These are phyloP conservation scores for Echiichthys vipera DNA, from an alignment of 2,797 vertebrate genomes.

Conservation along the genomic window DNA sequence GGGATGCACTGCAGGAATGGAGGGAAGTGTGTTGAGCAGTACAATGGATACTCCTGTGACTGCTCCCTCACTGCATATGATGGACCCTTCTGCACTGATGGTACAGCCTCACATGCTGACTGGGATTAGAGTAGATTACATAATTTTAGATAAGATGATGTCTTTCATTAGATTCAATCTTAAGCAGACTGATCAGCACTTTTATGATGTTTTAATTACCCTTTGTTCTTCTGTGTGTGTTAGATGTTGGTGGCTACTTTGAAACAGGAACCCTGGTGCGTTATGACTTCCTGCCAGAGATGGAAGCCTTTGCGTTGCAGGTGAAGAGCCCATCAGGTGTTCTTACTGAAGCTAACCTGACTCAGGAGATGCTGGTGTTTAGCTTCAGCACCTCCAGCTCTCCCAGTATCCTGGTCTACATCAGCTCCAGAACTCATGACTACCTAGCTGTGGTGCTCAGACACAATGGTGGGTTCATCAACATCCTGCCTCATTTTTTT, in stretches of 20 bases:
- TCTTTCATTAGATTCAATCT: background rate
- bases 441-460: constrained; percentile 92
- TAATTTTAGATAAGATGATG: background rate
- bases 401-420: constrained; percentile 91
- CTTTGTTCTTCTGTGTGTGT: background rate
- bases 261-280: constrained; percentile 95
- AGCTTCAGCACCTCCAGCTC: constrained; percentile 95
- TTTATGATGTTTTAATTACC: background rate
- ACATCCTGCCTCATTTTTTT: too few species aligned
- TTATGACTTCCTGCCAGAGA: constrained; percentile 89
- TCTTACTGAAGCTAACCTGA: constrained; percentile 81
- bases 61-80: constrained; percentile 93
- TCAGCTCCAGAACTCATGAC: constrained; percentile 93
- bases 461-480: constrained; percentile 65
- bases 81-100: constrained; percentile 93
- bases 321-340: constrained; percentile 65
- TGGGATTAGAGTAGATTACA: background rate
- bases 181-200: background rate
- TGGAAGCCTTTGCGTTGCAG: constrained; percentile 44
- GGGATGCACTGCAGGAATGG: constrained; percentile 92
- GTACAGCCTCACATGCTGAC: constrained; percentile 67
- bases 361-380: constrained; percentile 90
- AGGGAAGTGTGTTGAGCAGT: constrained; percentile 94
- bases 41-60: constrained; percentile 94
- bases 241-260: constrained; percentile 97